Conservation (phyloP, 2,888 invertebrate genomes). For the Pammene fasciana region DNA sequence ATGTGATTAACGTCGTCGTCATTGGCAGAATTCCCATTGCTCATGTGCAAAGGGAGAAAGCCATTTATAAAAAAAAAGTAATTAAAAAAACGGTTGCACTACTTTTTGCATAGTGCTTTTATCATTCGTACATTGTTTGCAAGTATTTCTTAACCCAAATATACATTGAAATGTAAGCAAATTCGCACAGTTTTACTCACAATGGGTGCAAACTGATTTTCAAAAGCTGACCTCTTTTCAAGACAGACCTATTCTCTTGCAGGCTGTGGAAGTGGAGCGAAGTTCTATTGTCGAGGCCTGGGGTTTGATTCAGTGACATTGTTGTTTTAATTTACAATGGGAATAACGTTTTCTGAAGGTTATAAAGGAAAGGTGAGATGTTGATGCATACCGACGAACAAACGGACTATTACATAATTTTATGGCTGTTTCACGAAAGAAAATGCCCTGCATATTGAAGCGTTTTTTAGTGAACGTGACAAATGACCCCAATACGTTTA, state of each 20-base stretch:
- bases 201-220: slow-evolving; percentile 21
- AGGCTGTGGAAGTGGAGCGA: slow-evolving; percentile 15
- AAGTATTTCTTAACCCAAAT: slow-evolving; percentile 6
- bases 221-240: slow-evolving; percentile 25
- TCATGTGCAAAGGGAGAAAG: no score
- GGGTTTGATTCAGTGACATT: slow-evolving; percentile 14
- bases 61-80: no score
- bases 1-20: no score
- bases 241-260: slow-evolving; percentile 17
- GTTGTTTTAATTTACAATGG: slow-evolving; percentile 23
- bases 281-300: slow-evolving; percentile 13
- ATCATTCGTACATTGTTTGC: not conserved
- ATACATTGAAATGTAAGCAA: slow-evolving; percentile 15
- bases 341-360: not conserved
- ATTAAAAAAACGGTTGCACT: no score
- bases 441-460: no score
- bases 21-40: no score
- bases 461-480: no score
- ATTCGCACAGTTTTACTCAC: slow-evolving; percentile 16
- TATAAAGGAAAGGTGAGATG: not conserved
- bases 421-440: no score
- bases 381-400: no score
- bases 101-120: no score
- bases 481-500: no score
- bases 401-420: no score